phyloP scores from a whole-genome alignment of 1,140 invertebrate species.

The Sinonovacula constricta region DNA sequence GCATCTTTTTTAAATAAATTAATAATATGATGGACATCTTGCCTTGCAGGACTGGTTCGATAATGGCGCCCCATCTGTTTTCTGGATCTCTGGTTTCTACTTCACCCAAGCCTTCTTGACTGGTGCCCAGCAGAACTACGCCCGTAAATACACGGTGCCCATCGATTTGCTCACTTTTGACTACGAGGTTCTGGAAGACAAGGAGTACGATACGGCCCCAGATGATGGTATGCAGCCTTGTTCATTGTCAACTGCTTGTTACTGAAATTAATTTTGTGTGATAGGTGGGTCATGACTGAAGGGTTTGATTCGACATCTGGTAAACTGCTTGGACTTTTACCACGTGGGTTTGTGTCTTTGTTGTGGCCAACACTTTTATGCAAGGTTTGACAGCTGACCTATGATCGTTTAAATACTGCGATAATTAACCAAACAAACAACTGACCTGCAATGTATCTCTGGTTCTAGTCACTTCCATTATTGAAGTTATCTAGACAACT shows the following conservation, averaged over 20 bases:
- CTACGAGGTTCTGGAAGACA: conserved; percentile 78
- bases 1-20: too few relatives aligned
- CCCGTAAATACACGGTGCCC: conserved; percentile 80
- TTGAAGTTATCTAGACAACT: too few relatives aligned
- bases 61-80: conserved; percentile 70
- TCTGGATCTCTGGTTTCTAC: conserved; percentile 78
- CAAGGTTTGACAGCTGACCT: too few relatives aligned
- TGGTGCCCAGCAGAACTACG: conserved; percentile 79
- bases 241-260: neutral
- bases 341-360: neutral
- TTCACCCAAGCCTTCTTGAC: conserved; percentile 80
- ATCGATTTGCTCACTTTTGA: conserved; percentile 79
- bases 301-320: too few relatives aligned
- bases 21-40: too few relatives aligned
- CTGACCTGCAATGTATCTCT: too few relatives aligned
- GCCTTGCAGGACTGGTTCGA: conserved; percentile 79
- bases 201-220: conserved; percentile 75
- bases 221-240: conserved; percentile 76
- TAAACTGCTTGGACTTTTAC: neutral
- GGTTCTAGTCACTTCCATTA: too few relatives aligned
- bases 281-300: neutral
- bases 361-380: too few relatives aligned
- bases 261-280: neutral
- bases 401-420: too few relatives aligned
- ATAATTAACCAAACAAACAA: too few relatives aligned